Percentiles rank a stretch among this genome's conserved stretches.
Conservation (phyloP, 2,113 vertebrate species). For the human (Homo sapiens) region GRCh38 chr15:63726501-63727000, state of each 20-base stretch:
- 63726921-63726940: constrained; percentile 39
- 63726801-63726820: not conserved
- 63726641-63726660: not conserved
- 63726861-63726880: not conserved
- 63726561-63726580: constrained; percentile 21
- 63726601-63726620: constrained; percentile 11
- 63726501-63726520: not conserved
- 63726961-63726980: not conserved
- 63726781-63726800: constrained; percentile 14
- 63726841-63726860: not conserved
- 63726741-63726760: not conserved
- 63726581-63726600: constrained; percentile 31
- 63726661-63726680: not conserved
- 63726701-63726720: not conserved
- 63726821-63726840: not conserved
- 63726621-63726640: constrained; percentile 25
- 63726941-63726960: not conserved
- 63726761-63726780: not conserved
- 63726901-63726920: not conserved
- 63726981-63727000: not conserved
- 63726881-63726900: not conserved
- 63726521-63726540: not conserved
- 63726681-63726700: not conserved
- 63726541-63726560: constrained; percentile 30
- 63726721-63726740: not conserved